Base-by-base conservation (phyloP, 1,140 invertebrate species). In the Phocides pigmalion region DNA sequence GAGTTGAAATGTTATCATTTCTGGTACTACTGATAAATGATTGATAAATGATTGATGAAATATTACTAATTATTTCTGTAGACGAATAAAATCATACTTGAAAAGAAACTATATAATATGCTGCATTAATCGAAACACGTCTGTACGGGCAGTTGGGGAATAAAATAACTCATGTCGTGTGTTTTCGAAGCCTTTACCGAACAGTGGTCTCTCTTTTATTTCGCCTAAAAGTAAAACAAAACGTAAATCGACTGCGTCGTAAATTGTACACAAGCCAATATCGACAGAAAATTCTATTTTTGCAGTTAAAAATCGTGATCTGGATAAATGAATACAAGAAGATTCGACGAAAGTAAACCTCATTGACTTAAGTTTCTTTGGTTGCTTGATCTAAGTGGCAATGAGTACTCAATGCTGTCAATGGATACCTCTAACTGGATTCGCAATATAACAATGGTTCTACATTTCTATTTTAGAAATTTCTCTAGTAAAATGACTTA, bases 151-250 rank as follows among this genome's bases (percentile, higher is more conserved):
- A 58, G 22, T 46, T 28, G 9, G 16, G 16, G 9, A 32, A 58
- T 58, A 58, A 46, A 32, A 58, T 58, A 58, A 46, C 54, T 58
- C 41, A 17, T 17, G 12, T 15, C 11, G 20, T 49, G 19, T 25
- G 37, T 39, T 46, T 44, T 32, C 16, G 19, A 46, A 58, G 25
- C 54, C 25, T 46, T 46, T 28, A 39, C 15, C 50, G 41, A 58
- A 58, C 22, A 20, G 19, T 44, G 51, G 53, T 17, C n/a, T 44
- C 54, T 47, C 54, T 58, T 58, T 59, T 59, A 59, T 59, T 46
- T 22, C 9, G 15, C 35, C 28, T 16, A 46, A 19, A 59, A 59
- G 22, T 35, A 59, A 59, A 59, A 59, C 42, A 59, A 59, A 53
- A 59, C 15, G 25, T 17, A 47, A 59, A 20, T 46, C 54, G 15